phyloP scores from a whole-genome alignment of 2,797 vertebrate genomes.

The Holocentrus rufus region DNA sequence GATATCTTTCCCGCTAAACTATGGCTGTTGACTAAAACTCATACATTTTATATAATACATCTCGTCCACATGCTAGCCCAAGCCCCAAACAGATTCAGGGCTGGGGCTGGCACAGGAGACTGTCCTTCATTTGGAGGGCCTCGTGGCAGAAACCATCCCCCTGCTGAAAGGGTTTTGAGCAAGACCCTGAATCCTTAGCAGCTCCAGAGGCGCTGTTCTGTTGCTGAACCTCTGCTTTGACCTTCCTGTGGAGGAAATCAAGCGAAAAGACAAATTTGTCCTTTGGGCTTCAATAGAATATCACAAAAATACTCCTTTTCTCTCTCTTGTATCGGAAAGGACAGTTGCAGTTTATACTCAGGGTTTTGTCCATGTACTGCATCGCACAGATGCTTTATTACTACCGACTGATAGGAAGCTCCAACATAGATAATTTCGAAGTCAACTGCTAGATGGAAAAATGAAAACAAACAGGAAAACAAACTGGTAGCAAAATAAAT shows the following conservation, averaged over 20 bases:
- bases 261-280: neutral
- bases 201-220: neutral
- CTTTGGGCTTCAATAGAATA: too few relatives aligned
- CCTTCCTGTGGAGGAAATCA: neutral
- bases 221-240: neutral
- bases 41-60: slow-evolving; percentile 1
- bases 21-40: neutral
- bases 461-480: too few relatives aligned
- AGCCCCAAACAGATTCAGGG: neutral
- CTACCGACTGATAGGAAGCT: too few relatives aligned
- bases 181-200: neutral
- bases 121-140: neutral
- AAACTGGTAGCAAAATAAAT: too few relatives aligned
- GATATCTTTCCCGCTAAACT: neutral
- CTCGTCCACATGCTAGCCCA: neutral
- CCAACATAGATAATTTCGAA: too few relatives aligned
- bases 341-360: too few relatives aligned
- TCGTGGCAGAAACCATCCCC: neutral
- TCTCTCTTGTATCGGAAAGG: too few relatives aligned
- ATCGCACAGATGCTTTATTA: too few relatives aligned
- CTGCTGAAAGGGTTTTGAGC: neutral
- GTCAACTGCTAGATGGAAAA: too few relatives aligned
- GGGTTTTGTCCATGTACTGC: too few relatives aligned
- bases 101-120: neutral
- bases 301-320: neutral